Conservation (phyloP, 2,888 invertebrate genomes). For the Drosophila mettleri region DNA sequence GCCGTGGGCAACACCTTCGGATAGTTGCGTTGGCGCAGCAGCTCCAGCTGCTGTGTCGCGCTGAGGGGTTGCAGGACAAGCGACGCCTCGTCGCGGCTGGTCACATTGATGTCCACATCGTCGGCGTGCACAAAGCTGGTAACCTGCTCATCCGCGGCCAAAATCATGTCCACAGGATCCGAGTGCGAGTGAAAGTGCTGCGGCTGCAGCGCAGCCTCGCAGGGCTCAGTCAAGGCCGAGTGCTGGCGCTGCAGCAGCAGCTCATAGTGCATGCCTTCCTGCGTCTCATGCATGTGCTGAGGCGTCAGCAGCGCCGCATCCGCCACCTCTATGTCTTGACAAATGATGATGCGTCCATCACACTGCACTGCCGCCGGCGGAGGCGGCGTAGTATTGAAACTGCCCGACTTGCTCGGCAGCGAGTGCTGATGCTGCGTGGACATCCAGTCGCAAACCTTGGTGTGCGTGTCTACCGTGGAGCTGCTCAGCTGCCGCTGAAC, state of each 20-base stretch:
- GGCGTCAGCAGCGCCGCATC: conserved; percentile 82
- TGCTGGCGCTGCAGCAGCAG: conserved; percentile 76
- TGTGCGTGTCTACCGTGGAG: conserved; percentile 93
- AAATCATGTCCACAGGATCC: conserved; percentile 88
- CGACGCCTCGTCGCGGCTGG: conserved; percentile 87
- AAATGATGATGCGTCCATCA: conserved; percentile 82
- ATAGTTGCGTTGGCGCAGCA: conserved; percentile 91
- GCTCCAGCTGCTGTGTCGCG: conserved; percentile 89
- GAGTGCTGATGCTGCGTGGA: conserved; percentile 87
- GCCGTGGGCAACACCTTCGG: conserved; percentile 93
- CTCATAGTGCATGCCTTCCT: conserved; percentile 83
- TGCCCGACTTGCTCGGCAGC: conserved; percentile 65
- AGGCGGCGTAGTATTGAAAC: conserved; percentile 85
- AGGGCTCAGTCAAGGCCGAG: conserved; percentile 74
- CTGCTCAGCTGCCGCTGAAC: conserved; percentile 90
- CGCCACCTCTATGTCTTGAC: conserved; percentile 83
- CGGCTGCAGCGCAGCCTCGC: conserved; percentile 74
- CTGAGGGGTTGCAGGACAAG: conserved; percentile 83
- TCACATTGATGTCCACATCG: conserved; percentile 89
- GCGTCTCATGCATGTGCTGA: conserved; percentile 78
- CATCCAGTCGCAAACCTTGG: conserved; percentile 95
- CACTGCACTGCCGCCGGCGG: conserved; percentile 30
- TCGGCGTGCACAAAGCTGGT: conserved; percentile 84
- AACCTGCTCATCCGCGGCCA: conserved; percentile 85
- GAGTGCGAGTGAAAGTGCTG: conserved; percentile 87